Evolutionary conservation across 2,797 vertebrate genomes (phyloP).

Genomic region (Manis crassicaudata): DNA sequence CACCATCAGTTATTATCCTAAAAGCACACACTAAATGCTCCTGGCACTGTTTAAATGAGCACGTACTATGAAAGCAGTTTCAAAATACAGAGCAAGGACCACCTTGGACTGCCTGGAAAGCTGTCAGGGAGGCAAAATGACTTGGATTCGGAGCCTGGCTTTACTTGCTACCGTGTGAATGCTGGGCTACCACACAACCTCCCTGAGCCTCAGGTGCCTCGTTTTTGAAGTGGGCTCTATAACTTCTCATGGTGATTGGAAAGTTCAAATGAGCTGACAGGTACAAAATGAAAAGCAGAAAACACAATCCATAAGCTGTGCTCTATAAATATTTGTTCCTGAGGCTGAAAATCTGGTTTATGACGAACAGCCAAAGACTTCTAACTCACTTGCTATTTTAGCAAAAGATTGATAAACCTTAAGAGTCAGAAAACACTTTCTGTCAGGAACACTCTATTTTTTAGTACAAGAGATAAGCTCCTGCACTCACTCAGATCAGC

Average conservation of each 20-base stretch:
- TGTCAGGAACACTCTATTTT: neutral
- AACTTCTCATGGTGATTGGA: neutral
- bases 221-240: neutral
- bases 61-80: neutral
- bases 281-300: neutral
- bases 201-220: neutral
- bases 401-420: conserved; percentile 21
- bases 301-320: neutral
- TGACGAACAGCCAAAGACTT: neutral
- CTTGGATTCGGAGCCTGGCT: neutral
- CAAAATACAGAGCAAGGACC: neutral
- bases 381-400: conserved; percentile 43
- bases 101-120: neutral
- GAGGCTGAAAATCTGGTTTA: neutral
- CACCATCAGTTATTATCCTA: neutral
- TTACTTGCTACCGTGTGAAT: neutral
- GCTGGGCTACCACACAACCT: neutral
- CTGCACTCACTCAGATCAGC: neutral
- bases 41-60: neutral
- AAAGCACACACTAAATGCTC: neutral
- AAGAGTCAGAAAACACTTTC: conserved; percentile 42
- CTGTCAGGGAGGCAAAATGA: neutral
- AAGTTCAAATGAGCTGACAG: neutral
- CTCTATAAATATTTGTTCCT: neutral
- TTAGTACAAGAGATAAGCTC: neutral